Percentiles rank a stretch among this genome's conserved stretches.
phyloP scores from a whole-genome alignment of 1,140 invertebrate species.

The Lycorma delicatula region DNA sequence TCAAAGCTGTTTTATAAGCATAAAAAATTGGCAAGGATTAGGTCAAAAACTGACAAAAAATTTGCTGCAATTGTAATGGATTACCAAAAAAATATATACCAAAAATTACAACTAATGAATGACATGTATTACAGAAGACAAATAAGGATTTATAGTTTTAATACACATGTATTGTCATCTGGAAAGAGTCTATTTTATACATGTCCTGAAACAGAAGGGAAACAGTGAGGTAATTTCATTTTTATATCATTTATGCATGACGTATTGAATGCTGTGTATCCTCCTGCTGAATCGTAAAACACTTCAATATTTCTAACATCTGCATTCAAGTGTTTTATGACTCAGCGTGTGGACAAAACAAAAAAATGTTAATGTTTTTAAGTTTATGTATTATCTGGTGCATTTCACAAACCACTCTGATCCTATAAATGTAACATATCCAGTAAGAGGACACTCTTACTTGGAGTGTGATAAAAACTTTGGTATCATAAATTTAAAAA shows the following conservation, averaged over 20 bases:
- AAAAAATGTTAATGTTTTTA: conserved; percentile 23
- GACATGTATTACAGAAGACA: conserved; percentile 30
- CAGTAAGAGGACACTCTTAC: conserved; percentile 10
- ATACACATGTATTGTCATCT: conserved; percentile 24
- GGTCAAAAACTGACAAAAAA: conserved; percentile 5
- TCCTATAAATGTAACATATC: conserved; percentile 1
- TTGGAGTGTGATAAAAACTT: conserved; percentile 7
- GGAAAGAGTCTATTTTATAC: conserved; percentile 22
- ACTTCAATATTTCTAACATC: too few species aligned
- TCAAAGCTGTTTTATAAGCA: conserved; percentile 24
- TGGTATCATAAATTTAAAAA: neutral
- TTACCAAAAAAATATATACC: conserved; percentile 20
- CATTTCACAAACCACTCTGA: neutral
- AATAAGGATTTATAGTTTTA: conserved; percentile 26
- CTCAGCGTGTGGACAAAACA: conserved; percentile 20
- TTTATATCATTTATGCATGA: conserved; percentile 3
- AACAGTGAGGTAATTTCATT: conserved; percentile 18
- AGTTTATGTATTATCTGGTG: conserved; percentile 6
- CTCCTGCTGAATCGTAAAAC: too few species aligned
- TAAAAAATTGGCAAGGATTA: conserved; percentile 15
- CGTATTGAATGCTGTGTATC: neutral
- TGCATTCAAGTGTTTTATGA: conserved; percentile 25
- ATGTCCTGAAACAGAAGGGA: conserved; percentile 23
- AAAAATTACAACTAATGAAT: conserved; percentile 25
- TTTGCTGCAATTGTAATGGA: conserved; percentile 26